Conservation (phyloP, 2,113 vertebrate genomes). For the Melospiza georgiana region DNA sequence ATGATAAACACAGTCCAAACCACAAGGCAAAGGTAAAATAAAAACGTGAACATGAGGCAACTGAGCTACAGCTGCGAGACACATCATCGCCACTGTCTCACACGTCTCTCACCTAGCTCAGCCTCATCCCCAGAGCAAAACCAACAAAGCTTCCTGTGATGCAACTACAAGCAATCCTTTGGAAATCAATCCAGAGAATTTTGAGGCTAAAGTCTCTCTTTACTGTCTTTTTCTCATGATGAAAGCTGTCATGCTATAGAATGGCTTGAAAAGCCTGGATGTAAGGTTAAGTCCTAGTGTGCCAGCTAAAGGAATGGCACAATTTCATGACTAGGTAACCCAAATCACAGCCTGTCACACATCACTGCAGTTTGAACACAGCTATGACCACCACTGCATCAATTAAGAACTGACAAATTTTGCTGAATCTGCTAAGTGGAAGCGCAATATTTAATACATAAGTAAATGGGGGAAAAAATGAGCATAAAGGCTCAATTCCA, state of each 20-base stretch:
- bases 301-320: neutral
- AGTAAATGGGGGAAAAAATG: neutral
- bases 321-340: neutral
- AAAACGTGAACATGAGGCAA: neutral
- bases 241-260: neutral
- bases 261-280: neutral
- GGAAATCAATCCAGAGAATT: neutral
- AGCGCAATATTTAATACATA: neutral
- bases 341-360: neutral
- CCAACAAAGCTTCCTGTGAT: neutral
- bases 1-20: neutral
- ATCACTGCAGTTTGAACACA: neutral
- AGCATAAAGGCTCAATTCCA: neutral
- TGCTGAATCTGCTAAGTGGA: neutral
- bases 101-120: neutral
- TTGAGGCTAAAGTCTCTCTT: neutral
- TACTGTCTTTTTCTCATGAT: neutral
- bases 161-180: neutral
- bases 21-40: neutral
- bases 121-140: neutral
- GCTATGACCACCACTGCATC: neutral
- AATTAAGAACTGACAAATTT: neutral
- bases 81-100: neutral
- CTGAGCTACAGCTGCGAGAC: neutral
- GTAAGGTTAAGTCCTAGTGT: neutral